A percentile compares a stretch with the other conserved stretches of the same genome.
Evolutionary conservation across 2,888 invertebrate species (phyloP).

Genomic region (Limnephilus marmoratus): DNA sequence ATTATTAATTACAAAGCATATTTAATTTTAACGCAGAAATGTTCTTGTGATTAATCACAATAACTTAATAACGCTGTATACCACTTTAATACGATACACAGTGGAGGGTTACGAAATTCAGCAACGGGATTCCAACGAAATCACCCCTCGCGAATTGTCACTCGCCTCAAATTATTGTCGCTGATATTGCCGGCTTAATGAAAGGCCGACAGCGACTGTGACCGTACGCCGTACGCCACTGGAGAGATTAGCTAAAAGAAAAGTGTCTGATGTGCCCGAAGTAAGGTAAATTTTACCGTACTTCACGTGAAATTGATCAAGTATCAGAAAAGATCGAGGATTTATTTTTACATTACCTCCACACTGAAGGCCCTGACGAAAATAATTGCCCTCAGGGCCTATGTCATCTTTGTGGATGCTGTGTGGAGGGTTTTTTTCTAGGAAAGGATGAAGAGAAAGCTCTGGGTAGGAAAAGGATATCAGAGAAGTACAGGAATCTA

Average conservation of each 20-base stretch:
- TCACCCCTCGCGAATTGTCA: constrained; percentile 8
- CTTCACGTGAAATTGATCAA: too few species aligned
- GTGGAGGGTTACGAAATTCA: not conserved
- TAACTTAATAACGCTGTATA: not conserved
- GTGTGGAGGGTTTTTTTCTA: too few species aligned
- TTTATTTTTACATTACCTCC: too few species aligned
- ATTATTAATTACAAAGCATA: too few species aligned
- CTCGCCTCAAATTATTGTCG: not conserved
- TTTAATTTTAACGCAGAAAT: not conserved
- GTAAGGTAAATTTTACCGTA: not conserved
- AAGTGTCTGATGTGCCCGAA: not conserved
- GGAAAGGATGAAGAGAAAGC: too few species aligned
- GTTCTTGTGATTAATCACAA: not conserved
- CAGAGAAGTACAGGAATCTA: too few species aligned
- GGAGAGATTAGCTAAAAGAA: too few species aligned
- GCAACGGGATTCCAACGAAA: not conserved
- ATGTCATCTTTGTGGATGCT: too few species aligned
- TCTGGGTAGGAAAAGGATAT: too few species aligned
- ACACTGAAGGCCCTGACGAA: too few species aligned
- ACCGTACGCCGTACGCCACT: not conserved
- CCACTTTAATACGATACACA: not conserved
- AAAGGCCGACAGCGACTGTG: not conserved
- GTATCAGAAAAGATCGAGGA: too few species aligned
- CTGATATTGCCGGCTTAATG: not conserved
- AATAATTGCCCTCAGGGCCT: too few species aligned